Base-by-base conservation (phyloP, 2,113 vertebrate genomes). In the Istiophorus platypterus region DNA sequence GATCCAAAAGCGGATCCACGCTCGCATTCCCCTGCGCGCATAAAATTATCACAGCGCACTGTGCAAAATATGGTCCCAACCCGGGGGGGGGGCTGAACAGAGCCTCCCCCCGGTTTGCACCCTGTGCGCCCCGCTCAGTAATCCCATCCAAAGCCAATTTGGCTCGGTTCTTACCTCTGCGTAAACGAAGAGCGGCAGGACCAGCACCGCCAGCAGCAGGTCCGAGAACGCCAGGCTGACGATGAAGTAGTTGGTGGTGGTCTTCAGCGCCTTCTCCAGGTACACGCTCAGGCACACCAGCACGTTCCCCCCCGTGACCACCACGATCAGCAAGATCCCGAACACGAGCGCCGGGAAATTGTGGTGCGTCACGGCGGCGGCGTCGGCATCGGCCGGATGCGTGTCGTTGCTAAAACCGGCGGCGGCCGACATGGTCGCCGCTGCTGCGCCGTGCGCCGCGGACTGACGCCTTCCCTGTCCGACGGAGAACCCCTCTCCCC, bases 211-310 rank as follows among this genome's bases (percentile, higher is more conserved):
- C 68, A 98, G 94, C 14, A 98, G 96, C 2, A 98, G 89, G 88
- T 98, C 97, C 0, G 98, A 95, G 5, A 96, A 96, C 58, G 98
- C 98, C 84, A 98, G 90, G 84, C 97, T 99, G 88, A 98, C 95
- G 66, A 99, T 96, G 94, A 99, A 99, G 92, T 96, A 97, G 94
- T 99, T 99, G 42, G 97, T 98, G 42, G 97, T 97, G 18, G 98
- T 99, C 92, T 96, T 97, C 58, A 99, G 87, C 45, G 97, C 95
- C 83, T 97, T 97, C 92, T 98, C 97, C 63, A 94, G 88, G 82
- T 95, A 96, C 76, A 99, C 97, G 88, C 98, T 97, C 13, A 96
- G 84, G 64, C 97, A 98, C 80, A 99, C 97, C 0, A 99, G 96
- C 74, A 96, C 91, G 87, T 99, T 98, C 22, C 97, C 98, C 0